phyloP scores from a whole-genome alignment of 2,113 vertebrate species.

The Leucopsar rothschildi region DNA sequence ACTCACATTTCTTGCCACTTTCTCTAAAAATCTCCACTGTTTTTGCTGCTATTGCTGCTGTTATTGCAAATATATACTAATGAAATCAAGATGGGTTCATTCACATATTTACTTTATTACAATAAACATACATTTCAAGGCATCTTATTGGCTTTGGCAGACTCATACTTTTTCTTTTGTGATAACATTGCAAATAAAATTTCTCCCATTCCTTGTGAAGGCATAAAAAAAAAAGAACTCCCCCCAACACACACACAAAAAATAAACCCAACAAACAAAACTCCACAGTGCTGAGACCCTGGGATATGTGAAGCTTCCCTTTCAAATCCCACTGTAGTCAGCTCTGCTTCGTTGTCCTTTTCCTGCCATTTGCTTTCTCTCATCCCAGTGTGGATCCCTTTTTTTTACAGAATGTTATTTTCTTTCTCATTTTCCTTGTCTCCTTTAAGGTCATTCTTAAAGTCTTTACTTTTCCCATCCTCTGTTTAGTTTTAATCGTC shows the following conservation, averaged over 20 bases:
- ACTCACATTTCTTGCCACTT: background rate
- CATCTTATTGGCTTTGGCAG: background rate
- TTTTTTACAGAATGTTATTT: background rate
- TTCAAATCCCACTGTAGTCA: background rate
- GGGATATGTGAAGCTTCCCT: background rate
- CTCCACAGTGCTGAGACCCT: background rate
- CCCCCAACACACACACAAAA: too few relatives aligned
- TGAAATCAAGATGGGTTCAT: background rate
- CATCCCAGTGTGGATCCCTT: background rate
- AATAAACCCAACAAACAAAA: background rate
- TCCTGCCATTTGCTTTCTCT: background rate
- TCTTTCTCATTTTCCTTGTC: background rate
- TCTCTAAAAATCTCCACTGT: background rate
- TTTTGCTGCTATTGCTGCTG: background rate
- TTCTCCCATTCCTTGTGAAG: background rate
- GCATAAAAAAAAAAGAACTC: background rate
- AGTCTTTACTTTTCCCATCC: background rate
- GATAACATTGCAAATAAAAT: background rate
- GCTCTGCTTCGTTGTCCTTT: background rate
- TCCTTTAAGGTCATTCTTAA: background rate
- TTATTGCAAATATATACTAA: background rate
- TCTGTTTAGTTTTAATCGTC: background rate
- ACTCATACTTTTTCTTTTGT: background rate
- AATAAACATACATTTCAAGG: background rate
- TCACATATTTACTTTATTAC: background rate